These are phyloP conservation scores for Pteropus rufus DNA, from an alignment of 2,797 vertebrate genomes.

Conservation along the genomic window DNA sequence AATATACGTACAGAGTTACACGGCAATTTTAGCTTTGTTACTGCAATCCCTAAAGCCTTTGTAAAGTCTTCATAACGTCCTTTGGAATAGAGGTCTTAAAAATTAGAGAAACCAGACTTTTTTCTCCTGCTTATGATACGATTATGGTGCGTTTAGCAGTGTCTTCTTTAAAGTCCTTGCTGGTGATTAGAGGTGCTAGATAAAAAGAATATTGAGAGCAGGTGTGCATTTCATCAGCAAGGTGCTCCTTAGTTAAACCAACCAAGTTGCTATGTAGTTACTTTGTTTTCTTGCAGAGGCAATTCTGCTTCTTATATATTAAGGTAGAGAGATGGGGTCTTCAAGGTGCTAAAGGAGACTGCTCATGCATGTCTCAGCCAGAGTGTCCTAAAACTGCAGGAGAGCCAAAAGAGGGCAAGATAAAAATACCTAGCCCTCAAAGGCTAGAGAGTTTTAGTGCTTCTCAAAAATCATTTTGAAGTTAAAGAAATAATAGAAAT, in stretches of 20 bases:
- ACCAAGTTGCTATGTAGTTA: background rate
- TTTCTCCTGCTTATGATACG: background rate
- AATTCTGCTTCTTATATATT: constrained; percentile 42
- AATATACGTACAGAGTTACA: background rate
- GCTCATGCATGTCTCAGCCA: background rate
- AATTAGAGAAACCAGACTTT: constrained; percentile 53
- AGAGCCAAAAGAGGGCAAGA: constrained; percentile 28
- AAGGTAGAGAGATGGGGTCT: background rate
- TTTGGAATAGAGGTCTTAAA: constrained; percentile 58
- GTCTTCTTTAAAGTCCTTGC: constrained; percentile 39
- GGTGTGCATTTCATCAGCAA: constrained; percentile 49
- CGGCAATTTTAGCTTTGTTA: constrained; percentile 28
- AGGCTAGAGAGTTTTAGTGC: background rate
- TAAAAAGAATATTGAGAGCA: constrained; percentile 60
- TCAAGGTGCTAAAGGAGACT: background rate
- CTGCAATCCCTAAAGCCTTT: constrained; percentile 68
- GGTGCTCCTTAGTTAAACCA: background rate
- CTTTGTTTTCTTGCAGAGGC: constrained; percentile 1
- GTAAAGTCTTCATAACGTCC: constrained; percentile 54
- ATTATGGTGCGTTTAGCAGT: constrained; percentile 36
- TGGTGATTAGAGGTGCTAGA: constrained; percentile 51
- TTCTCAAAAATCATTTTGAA: constrained; percentile 43
- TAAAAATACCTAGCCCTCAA: background rate
- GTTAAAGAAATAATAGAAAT: constrained; percentile 8
- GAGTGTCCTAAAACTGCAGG: constrained; percentile 6